These are phyloP conservation scores for Drepana falcataria DNA, from an alignment of 2,888 invertebrate species.

Conservation along the genomic window DNA sequence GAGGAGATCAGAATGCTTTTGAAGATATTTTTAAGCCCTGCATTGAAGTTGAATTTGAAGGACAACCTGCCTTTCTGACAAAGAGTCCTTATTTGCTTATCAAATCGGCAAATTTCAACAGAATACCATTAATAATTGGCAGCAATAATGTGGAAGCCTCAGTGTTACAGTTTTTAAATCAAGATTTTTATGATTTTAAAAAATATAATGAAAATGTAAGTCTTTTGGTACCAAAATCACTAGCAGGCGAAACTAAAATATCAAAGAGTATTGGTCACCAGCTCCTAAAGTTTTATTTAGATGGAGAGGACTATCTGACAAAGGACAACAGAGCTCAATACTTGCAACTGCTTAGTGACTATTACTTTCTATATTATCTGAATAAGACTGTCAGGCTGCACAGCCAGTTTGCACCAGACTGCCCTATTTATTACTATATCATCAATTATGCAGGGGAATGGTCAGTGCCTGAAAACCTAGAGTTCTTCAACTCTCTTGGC, in stretches of 20 bases:
- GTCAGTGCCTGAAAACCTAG: conserved; percentile 40
- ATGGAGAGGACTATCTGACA: conserved; percentile 42
- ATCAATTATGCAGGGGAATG: conserved; percentile 58
- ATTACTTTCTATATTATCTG: conserved; percentile 60
- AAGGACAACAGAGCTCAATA: conserved; percentile 56
- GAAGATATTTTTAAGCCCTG: conserved; percentile 60
- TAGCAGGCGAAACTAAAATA: conserved; percentile 38
- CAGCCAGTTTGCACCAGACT: conserved; percentile 43
- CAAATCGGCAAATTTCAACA: conserved; percentile 61
- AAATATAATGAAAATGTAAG: conserved; percentile 49
- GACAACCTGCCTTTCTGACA: conserved; percentile 58
- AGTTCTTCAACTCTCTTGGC: conserved; percentile 50
- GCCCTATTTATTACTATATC: conserved; percentile 61
- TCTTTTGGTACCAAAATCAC: conserved; percentile 50
- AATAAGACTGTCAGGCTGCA: conserved; percentile 61
- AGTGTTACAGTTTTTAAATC: conserved; percentile 38
- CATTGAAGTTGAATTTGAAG: conserved; percentile 65
- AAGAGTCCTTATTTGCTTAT: conserved; percentile 56
- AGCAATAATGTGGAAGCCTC: conserved; percentile 58
- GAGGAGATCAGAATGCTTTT: conserved; percentile 32
- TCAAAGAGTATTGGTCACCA: conserved; percentile 50
- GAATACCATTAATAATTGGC: conserved; percentile 67
- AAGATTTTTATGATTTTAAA: conserved; percentile 51
- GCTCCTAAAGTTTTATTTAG: conserved; percentile 58
- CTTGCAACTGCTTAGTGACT: conserved; percentile 61